phyloP scores from a whole-genome alignment of 92 coral and sea anemone species.

The Epizoanthus ramosus region DNA sequence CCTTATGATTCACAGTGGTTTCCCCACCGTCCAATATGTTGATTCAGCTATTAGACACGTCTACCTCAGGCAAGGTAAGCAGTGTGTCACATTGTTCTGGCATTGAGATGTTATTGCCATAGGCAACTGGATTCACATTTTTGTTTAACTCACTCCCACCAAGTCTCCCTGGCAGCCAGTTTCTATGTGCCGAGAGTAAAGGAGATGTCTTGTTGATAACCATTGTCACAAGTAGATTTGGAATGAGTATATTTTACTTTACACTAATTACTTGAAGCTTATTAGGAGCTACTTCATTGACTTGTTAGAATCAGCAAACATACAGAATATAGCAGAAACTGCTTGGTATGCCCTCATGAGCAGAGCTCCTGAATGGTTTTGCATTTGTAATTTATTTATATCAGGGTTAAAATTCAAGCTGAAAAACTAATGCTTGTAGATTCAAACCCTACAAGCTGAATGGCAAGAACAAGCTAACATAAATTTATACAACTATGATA shows the following conservation, averaged over 20 bases:
- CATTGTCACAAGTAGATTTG: too few relatives aligned
- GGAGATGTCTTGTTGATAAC: background rate
- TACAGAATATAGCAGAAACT: too few relatives aligned
- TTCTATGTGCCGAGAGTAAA: background rate
- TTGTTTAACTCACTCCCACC: background rate
- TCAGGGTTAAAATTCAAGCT: background rate
- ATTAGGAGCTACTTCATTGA: too few relatives aligned
- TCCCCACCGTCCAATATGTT: slow-evolving; percentile 95
- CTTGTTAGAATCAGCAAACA: too few relatives aligned
- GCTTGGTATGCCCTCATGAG: too few relatives aligned
- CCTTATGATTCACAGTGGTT: slow-evolving; percentile 98
- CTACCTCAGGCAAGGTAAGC: slow-evolving; percentile 93
- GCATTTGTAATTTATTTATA: background rate
- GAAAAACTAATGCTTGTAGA: too few relatives aligned
- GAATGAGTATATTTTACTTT: too few relatives aligned
- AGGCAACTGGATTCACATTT: background rate
- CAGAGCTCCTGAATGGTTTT: background rate
- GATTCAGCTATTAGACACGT: slow-evolving; percentile 98
- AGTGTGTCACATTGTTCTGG: too few relatives aligned
- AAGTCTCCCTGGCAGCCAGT: background rate
- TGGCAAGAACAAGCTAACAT: too few relatives aligned
- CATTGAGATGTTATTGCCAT: background rate
- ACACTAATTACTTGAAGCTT: too few relatives aligned
- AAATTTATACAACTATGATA: too few relatives aligned
- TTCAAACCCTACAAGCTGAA: too few relatives aligned